These are phyloP conservation scores for Eristalis tenax DNA, from an alignment of 2,888 invertebrate species.

Conservation along the genomic window DNA sequence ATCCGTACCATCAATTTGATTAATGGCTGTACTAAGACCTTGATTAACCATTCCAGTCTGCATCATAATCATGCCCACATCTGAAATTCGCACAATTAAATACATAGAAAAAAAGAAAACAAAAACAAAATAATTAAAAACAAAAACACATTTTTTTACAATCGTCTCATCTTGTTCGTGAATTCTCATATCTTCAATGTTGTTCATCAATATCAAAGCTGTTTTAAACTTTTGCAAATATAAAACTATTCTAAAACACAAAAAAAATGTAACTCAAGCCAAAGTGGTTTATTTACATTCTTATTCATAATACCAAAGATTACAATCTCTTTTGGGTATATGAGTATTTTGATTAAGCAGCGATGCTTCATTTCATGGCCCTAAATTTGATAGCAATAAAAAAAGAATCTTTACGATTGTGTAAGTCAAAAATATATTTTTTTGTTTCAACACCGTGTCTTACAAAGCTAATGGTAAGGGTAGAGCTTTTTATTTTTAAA, in stretches of 20 bases:
- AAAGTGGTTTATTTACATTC: conserved; percentile 31
- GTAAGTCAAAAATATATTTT: too few species aligned
- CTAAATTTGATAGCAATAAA: neutral
- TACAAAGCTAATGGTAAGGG: too few species aligned
- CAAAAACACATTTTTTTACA: conserved; percentile 22
- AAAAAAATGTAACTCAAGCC: conserved; percentile 18
- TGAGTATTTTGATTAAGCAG: conserved; percentile 26
- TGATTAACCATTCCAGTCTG: conserved; percentile 97
- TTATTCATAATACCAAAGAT: conserved; percentile 23
- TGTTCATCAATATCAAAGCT: conserved; percentile 40
- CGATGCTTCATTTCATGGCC: neutral
- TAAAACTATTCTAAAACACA: neutral
- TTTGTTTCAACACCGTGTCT: too few species aligned
- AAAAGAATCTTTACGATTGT: too few species aligned
- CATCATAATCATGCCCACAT: conserved; percentile 98
- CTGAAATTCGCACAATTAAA: conserved; percentile 83
- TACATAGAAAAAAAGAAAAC: conserved; percentile 59
- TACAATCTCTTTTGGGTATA: neutral
- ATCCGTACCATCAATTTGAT: conserved; percentile 89
- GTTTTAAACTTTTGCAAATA: conserved; percentile 28
- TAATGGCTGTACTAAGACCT: conserved; percentile 87
- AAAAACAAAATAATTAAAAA: conserved; percentile 31
- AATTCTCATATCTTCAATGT: conserved; percentile 18
- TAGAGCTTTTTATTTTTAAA: too few species aligned
- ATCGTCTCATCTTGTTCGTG: conserved; percentile 7